These are phyloP conservation scores for Agelastica alni DNA, from an alignment of 2,888 invertebrate genomes.

Conservation along the genomic window DNA sequence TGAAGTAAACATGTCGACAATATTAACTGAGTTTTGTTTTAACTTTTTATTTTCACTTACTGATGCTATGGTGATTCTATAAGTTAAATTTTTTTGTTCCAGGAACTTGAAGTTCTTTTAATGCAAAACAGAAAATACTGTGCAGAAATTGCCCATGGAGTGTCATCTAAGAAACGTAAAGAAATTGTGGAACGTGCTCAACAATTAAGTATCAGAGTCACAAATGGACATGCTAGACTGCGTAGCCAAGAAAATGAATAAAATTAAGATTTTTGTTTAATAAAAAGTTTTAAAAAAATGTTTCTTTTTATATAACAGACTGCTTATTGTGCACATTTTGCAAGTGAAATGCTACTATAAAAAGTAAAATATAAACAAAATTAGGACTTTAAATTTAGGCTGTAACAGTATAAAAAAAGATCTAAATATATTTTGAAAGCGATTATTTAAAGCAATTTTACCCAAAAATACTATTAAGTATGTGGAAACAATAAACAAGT, in stretches of 20 bases:
- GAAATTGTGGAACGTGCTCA: conserved; percentile 95
- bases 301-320: too few species aligned
- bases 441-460: too few species aligned
- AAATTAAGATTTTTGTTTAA: conserved; percentile 52
- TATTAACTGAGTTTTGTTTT: conserved; percentile 28
- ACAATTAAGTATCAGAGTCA: conserved; percentile 92
- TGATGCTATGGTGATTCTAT: background rate
- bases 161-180: conserved; percentile 97
- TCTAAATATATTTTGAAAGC: too few species aligned
- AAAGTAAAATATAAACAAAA: too few species aligned
- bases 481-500: too few species aligned
- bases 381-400: too few species aligned
- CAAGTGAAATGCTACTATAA: too few species aligned
- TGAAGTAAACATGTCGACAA: conserved; percentile 51
- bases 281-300: conserved; percentile 31
- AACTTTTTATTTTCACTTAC: background rate
- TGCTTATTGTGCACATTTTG: too few species aligned
- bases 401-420: too few species aligned
- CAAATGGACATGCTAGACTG: conserved; percentile 94
- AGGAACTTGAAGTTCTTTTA: conserved; percentile 96
- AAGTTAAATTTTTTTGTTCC: conserved; percentile 38
- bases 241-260: conserved; percentile 99
- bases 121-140: conserved; percentile 99
- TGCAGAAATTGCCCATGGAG: conserved; percentile 96
- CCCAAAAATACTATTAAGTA: too few species aligned